Evolutionary conservation across 2,888 invertebrate species (phyloP).

Genomic region (Uropetala carovei): DNA sequence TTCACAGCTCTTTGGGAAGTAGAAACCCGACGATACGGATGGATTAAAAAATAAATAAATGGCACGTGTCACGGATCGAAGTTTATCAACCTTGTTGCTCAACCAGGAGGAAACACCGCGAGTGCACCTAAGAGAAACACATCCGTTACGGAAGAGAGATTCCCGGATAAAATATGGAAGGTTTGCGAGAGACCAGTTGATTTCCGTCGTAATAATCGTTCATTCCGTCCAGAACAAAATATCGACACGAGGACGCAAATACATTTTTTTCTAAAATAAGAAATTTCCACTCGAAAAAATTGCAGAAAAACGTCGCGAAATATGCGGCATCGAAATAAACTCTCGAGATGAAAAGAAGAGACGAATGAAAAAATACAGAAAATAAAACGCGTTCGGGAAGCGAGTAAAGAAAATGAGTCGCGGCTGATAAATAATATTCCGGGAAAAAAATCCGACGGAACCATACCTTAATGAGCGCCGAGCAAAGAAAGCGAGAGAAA

Average conservation of each 20-base stretch:
- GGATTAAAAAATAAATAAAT: background rate
- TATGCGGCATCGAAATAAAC: background rate
- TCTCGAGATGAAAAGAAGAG: background rate
- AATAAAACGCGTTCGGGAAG: background rate
- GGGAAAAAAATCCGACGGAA: background rate
- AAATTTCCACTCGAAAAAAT: background rate
- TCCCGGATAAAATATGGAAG: background rate
- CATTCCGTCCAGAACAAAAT: no score
- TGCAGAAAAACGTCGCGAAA: background rate
- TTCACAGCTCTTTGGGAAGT: background rate
- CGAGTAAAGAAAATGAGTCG: background rate
- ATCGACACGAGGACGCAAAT: background rate
- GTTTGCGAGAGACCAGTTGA: no score
- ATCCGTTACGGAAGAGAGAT: background rate
- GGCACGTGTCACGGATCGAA: background rate
- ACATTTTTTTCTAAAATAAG: background rate
- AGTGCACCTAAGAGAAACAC: background rate
- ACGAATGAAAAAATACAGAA: background rate
- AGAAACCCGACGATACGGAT: background rate
- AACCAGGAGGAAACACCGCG: no score
- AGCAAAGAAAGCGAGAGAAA: no score
- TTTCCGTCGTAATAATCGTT: no score
- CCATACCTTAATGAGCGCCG: no score
- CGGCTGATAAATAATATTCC: no score
- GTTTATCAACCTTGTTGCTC: background rate